Conservation (phyloP, 1,140 invertebrate species). For the Trinorchestia longiramus region DNA sequence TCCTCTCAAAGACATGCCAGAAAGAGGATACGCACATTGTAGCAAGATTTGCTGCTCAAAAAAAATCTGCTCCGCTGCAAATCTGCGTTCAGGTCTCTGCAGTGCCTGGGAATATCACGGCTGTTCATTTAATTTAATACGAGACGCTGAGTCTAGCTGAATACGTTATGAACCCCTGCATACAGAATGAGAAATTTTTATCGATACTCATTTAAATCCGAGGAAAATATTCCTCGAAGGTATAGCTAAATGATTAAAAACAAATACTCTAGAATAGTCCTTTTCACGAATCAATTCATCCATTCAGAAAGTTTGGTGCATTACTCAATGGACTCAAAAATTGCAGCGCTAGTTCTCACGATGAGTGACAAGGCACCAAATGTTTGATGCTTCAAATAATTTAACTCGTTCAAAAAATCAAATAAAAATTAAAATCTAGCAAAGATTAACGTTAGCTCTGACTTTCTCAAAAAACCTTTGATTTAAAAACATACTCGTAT, state of each 20-base stretch:
- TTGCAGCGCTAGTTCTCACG: neutral
- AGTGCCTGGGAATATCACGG: too few relatives aligned
- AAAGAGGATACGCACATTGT: too few relatives aligned
- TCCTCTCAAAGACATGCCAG: too few relatives aligned
- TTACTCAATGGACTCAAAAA: neutral
- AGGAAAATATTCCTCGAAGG: too few relatives aligned
- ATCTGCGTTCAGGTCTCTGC: too few relatives aligned
- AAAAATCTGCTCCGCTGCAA: too few relatives aligned
- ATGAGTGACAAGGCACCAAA: neutral
- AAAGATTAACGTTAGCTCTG: neutral
- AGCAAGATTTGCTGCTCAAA: too few relatives aligned
- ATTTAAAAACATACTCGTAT: neutral
- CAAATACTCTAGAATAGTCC: neutral
- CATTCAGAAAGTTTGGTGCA: neutral
- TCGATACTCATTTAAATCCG: too few relatives aligned
- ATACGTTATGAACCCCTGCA: too few relatives aligned
- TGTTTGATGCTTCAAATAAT: neutral
- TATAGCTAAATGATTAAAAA: neutral
- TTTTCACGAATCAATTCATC: neutral
- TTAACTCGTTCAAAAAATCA: neutral
- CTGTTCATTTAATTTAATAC: too few relatives aligned
- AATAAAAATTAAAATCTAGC: neutral
- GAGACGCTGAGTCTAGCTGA: too few relatives aligned
- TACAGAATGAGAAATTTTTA: too few relatives aligned
- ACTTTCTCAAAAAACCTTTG: neutral